Evolutionary conservation across 2,888 invertebrate genomes (phyloP), one percentile per base, ranked within the genome.

Genomic region (Drosophila suboccidentalis): DNA sequence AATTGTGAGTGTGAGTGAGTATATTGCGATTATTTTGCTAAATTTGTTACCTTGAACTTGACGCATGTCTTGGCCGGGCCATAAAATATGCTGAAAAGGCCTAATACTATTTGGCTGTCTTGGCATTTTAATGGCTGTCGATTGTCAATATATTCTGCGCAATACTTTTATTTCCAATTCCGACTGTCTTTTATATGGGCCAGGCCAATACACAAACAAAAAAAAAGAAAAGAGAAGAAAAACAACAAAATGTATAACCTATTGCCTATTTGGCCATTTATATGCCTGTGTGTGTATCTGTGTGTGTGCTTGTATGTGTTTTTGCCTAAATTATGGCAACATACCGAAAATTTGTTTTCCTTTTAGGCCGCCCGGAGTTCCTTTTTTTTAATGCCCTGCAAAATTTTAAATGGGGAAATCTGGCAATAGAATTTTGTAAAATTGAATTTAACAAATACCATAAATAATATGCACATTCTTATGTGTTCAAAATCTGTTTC

Each of bases 31-130:
- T 50, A 38, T 64, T 57, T 50, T 34, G 51, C 29, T 11, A 50
- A 69, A 67, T 71, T 67, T 67, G 60, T 69, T 81, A 87, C 82
- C 82, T 82, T 87, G 88, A 87, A 87, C 86, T 85, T 87, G 72
- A 67, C 50, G 51, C 54, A 66, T 78, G 71, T 65, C 65, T 66
- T 62, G 53, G 46, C 51, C 53, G 49, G 72, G 66, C 39, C 76
- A 82, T 79, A 72, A 71, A 78, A 75, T 67, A 62, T 51, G 44
- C 72, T 60, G 63, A 60, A 60, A 60, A 47, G 41, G 39, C 63
- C 68, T 78, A 78, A 78, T 78, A 53, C 47, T 53, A 53, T 75
- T 65, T 58, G 69, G 53, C 63, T 58, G 57, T 44, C 61, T 73
- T 71, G 87, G 62, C 75, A 83, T 75, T 83, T 83, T 80, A 83